Percentiles rank a stretch among this genome's conserved stretches.
Conservation (phyloP, 2,113 vertebrate species). For the Jaculus jaculus region DNA sequence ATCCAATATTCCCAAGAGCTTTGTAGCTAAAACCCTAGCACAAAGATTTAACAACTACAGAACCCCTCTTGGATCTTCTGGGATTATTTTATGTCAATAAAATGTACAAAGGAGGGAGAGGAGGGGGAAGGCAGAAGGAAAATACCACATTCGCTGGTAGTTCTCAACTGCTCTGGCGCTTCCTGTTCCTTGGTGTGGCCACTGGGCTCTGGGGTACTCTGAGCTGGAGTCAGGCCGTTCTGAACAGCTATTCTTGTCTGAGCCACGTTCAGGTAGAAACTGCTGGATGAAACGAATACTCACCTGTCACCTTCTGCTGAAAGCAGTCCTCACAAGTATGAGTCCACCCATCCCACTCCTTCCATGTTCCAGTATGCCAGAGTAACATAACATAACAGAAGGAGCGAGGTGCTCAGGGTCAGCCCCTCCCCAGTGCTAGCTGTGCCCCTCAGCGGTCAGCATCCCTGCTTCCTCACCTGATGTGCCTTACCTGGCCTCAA, state of each 20-base stretch:
- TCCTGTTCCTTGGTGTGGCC: neutral
- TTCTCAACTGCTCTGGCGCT: neutral
- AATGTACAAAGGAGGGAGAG: neutral
- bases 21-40: conserved; percentile 51
- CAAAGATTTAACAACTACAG: neutral
- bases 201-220: neutral
- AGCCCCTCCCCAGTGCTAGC: too few species aligned
- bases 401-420: neutral
- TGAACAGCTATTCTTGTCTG: neutral
- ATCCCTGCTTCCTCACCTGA: neutral
- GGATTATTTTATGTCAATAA: conserved; percentile 26
- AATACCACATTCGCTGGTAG: neutral
- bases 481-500: neutral
- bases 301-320: neutral
- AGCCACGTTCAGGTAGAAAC: neutral
- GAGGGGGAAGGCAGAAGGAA: neutral
- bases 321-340: neutral
- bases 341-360: neutral
- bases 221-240: neutral
- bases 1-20: neutral
- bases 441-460: neutral
- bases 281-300: neutral
- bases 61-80: conserved; percentile 1
- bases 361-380: neutral
- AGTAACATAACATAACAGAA: neutral